Percentiles rank a stretch among this genome's conserved stretches.
phyloP scores from a whole-genome alignment of 2,797 vertebrate genomes.

The Argya squamiceps region DNA sequence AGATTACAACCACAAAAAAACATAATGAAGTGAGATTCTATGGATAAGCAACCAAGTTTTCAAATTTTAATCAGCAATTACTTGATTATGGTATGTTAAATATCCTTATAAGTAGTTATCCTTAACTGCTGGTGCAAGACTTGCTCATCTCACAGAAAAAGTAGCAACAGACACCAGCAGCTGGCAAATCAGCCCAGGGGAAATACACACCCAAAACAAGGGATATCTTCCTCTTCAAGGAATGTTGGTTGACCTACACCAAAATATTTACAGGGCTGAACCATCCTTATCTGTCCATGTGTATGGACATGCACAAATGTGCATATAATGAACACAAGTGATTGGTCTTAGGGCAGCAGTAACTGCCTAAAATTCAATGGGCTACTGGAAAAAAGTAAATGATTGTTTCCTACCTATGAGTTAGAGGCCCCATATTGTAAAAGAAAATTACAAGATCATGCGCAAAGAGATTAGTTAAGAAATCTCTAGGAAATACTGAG shows the following conservation, averaged over 20 bases:
- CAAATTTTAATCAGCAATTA: neutral
- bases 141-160: neutral
- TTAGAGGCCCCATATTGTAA: neutral
- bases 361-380: neutral
- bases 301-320: neutral
- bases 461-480: neutral
- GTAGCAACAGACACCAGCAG: neutral
- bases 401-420: neutral
- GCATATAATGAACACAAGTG: neutral
- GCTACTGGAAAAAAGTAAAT: neutral
- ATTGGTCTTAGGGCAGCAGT: neutral
- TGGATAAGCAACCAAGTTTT: neutral
- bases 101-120: neutral
- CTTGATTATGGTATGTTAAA: neutral
- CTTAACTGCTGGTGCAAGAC: fast-evolving
- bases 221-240: neutral
- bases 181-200: neutral
- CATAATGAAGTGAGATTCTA: neutral
- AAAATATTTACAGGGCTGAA: neutral
- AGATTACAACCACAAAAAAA: neutral
- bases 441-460: neutral
- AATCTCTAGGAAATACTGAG: neutral
- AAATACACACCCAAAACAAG: neutral
- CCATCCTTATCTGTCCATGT: neutral
- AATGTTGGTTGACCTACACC: neutral